Conservation (phyloP, 2,888 invertebrate genomes). For the Anthrax anthrax region DNA sequence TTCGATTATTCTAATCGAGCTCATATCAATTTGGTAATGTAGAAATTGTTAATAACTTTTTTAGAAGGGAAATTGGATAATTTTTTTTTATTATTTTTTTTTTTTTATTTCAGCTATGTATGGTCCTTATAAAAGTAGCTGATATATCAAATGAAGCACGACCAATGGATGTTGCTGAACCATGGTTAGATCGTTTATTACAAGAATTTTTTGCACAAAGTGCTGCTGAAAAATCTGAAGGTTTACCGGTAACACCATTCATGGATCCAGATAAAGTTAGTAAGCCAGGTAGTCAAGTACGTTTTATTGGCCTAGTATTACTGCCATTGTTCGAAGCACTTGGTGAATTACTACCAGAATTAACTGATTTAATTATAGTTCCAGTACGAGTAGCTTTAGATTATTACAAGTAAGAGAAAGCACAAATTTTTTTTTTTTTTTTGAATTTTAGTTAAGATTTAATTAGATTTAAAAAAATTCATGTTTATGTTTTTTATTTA, state of each 20-base stretch:
- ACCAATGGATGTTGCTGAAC: slow-evolving; percentile 70
- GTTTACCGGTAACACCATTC: slow-evolving; percentile 69
- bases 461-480: neutral
- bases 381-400: slow-evolving; percentile 34
- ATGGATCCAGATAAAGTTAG: slow-evolving; percentile 78
- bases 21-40: slow-evolving; percentile 57
- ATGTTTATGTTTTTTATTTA: neutral
- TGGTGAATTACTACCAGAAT: slow-evolving; percentile 55
- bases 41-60: too few relatives aligned
- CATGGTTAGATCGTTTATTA: slow-evolving; percentile 59
- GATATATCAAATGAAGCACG: slow-evolving; percentile 74
- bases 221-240: slow-evolving; percentile 67
- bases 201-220: slow-evolving; percentile 64
- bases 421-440: neutral
- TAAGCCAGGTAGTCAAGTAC: slow-evolving; percentile 69
- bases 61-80: too few relatives aligned
- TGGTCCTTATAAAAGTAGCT: slow-evolving; percentile 71
- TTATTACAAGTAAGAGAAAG: slow-evolving; percentile 28
- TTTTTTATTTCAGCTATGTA: slow-evolving; percentile 43
- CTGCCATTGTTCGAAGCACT: slow-evolving; percentile 67
- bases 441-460: neutral
- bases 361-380: slow-evolving; percentile 42
- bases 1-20: slow-evolving; percentile 54
- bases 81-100: neutral
- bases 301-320: slow-evolving; percentile 67